Percentiles rank a stretch among this genome's conserved stretches.
Evolutionary conservation across 2,888 invertebrate species (phyloP).

Genomic region (Dryadula phaetusa): DNA sequence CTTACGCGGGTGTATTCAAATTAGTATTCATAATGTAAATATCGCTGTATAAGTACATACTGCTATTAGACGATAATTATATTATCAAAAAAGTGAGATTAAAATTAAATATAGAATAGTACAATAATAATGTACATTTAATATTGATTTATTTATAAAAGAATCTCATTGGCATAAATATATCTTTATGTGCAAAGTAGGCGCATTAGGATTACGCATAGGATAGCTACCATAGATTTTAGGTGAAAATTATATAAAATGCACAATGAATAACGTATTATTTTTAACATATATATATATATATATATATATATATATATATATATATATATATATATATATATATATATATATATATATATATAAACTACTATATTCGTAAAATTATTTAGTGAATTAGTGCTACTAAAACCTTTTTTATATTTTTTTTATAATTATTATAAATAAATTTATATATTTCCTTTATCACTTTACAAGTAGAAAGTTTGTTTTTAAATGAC

Average conservation of each 20-base stretch:
- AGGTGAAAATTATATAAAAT: constrained; percentile 64
- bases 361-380: constrained; percentile 8
- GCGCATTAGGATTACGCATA: constrained; percentile 66
- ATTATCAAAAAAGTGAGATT: constrained; percentile 82
- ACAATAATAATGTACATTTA: constrained; percentile 65
- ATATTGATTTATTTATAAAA: constrained; percentile 57
- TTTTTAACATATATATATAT: constrained; percentile 21
- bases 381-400: constrained; percentile 25
- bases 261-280: constrained; percentile 66
- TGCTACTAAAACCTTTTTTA: constrained; percentile 8
- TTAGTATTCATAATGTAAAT: constrained; percentile 64
- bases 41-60: constrained; percentile 74
- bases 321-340: neutral
- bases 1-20: constrained; percentile 22
- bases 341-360: constrained; percentile 2
- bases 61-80: constrained; percentile 74
- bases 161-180: constrained; percentile 72
- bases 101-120: constrained; percentile 76
- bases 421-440: neutral
- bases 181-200: constrained; percentile 64
- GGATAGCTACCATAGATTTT: constrained; percentile 64
- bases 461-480: constrained; percentile 18
- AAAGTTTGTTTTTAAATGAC: constrained; percentile 21
- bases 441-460: constrained; percentile 17
- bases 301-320: constrained; percentile 1